Evolutionary conservation across 2,113 vertebrate genomes (phyloP).

Genomic region (Seriola dumerili): DNA sequence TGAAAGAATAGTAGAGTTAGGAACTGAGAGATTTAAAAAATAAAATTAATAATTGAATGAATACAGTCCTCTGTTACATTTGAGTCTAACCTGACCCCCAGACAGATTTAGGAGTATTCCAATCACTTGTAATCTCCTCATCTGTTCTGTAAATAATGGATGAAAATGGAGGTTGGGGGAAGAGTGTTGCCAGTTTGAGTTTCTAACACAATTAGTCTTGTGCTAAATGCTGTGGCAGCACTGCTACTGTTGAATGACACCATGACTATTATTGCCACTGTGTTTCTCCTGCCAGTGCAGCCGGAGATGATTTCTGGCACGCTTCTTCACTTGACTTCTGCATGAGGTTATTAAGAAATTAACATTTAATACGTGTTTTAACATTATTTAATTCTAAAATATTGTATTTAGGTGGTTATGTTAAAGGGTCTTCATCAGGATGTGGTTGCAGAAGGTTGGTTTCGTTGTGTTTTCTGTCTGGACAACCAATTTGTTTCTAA

Average conservation of each 20-base stretch:
- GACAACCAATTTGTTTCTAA: background rate
- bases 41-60: background rate
- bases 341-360: background rate
- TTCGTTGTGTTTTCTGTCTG: background rate
- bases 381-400: background rate
- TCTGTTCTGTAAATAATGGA: background rate
- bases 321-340: background rate
- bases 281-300: background rate
- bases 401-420: background rate
- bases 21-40: background rate
- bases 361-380: background rate
- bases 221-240: background rate
- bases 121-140: background rate
- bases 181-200: background rate
- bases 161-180: background rate
- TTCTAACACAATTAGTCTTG: background rate
- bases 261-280: background rate
- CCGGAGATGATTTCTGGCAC: background rate
- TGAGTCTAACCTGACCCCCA: background rate
- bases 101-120: background rate
- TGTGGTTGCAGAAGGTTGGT: background rate
- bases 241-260: background rate
- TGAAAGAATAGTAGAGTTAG: background rate
- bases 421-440: background rate
- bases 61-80: background rate